Conservation (phyloP, 2,888 invertebrate genomes). For the Thyatira batis region DNA sequence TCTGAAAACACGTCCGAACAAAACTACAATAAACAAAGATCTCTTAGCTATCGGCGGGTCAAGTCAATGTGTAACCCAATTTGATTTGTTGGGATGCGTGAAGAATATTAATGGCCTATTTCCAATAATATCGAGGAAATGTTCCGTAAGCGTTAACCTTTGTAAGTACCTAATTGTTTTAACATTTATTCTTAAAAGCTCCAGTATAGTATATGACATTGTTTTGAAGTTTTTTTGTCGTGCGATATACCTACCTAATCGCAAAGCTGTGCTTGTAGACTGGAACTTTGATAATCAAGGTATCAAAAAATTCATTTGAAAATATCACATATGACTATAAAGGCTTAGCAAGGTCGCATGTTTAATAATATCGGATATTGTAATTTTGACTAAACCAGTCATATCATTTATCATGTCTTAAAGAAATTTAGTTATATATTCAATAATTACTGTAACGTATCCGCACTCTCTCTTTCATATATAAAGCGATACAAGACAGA, state of each 20-base stretch:
- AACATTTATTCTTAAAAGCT: neutral
- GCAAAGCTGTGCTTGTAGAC: too few species aligned
- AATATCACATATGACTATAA: too few species aligned
- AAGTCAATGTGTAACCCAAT: constrained; percentile 23
- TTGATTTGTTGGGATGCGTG: constrained; percentile 23
- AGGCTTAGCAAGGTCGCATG: too few species aligned
- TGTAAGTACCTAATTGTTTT: neutral
- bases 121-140: neutral
- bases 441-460: too few species aligned
- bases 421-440: too few species aligned
- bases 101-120: constrained; percentile 24
- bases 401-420: too few species aligned
- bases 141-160: neutral
- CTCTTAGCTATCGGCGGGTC: constrained; percentile 17
- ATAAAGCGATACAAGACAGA: too few species aligned
- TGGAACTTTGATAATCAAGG: too few species aligned
- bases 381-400: too few species aligned
- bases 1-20: neutral
- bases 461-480: too few species aligned
- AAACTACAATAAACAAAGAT: constrained; percentile 13
- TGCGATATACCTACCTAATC: constrained; percentile 11
- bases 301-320: too few species aligned
- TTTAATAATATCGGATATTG: too few species aligned
- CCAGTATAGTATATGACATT: neutral
- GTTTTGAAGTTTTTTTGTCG: neutral